Evolutionary conservation across 2,797 vertebrate genomes (phyloP), one percentile per base, ranked within the genome.

Genomic region (Spheniscus humboldti): DNA sequence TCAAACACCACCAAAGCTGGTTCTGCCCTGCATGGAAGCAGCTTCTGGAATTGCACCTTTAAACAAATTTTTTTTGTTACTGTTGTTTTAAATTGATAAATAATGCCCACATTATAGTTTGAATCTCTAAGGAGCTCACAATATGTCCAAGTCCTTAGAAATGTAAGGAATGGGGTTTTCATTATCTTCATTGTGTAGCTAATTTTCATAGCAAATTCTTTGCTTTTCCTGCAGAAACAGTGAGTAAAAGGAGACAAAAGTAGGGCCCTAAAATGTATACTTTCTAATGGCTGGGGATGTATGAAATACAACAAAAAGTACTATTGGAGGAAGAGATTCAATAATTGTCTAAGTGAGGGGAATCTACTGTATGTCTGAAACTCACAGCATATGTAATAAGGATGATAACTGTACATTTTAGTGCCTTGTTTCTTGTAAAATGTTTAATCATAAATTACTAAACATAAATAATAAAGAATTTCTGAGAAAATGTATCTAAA

Each of bases 361-460:
- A 92, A 93, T 78, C 52, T 83, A 59, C 62, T 80, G 1, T 78
- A 57, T 41, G 35, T 83, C 78, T 95, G 57, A 84, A 93, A 94
- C 39, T 78, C 82, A 80, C 31, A 48, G 47, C 1, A 0, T 92
- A 69, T 62, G 53, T 96, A 93, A 91, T 78, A 85, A 96, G 48
- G 76, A 72, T 94, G 68, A 95, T 92, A 94, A 91, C 63, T 94
- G 92, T 94, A 88, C 63, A 83, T 97, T 96, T 97, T 93, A 96
- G 97, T 97, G 96, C 95, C 96, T 97, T 97, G 66, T 95, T 94
- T 96, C 76, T 95, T 96, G 92, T 92, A 97, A 90, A 96, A 92
- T 92, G 82, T 93, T 94, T 95, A 94, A 93, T 91, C 92, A 96
- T 92, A 92, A 97, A 95, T 91, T 94, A 67, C 76, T 78, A 86